A percentile compares a stretch with the other conserved stretches of the same genome.
Conservation (phyloP, 1,140 invertebrate species). For the Archivesica marissinica region DNA sequence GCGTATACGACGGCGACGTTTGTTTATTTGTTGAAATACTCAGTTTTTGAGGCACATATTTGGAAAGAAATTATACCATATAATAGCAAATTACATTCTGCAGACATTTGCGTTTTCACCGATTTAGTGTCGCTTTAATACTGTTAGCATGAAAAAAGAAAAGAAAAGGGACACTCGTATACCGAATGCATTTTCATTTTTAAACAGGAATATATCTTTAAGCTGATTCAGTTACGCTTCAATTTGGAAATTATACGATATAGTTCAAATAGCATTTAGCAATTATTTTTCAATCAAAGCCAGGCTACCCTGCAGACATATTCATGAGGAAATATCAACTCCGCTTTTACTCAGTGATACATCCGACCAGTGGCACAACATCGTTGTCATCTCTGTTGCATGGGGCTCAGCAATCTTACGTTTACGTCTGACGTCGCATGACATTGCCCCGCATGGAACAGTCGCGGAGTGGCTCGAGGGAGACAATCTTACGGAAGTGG, state of each 20-base stretch:
- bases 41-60: no score
- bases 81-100: no score
- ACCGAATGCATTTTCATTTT: no score
- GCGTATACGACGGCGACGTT: no score
- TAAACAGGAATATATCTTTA: neutral
- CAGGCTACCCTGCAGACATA: neutral
- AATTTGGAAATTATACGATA: neutral
- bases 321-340: constrained; percentile 1
- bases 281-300: constrained; percentile 1
- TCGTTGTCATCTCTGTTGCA: constrained; percentile 13
- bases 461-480: constrained; percentile 16
- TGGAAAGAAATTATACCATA: no score
- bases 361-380: neutral
- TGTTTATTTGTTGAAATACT: no score
- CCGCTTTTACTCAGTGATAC: neutral
- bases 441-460: constrained; percentile 20
- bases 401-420: constrained; percentile 28
- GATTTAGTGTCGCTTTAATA: no score
- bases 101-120: no score
- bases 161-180: no score
- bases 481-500: constrained; percentile 19
- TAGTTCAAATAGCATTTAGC: neutral
- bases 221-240: neutral
- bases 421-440: constrained; percentile 9
- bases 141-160: no score